Evolutionary conservation across 2,113 vertebrate species (phyloP), one percentile per base, ranked within the genome.

Genomic region (Coryphaenoides rupestris): DNA sequence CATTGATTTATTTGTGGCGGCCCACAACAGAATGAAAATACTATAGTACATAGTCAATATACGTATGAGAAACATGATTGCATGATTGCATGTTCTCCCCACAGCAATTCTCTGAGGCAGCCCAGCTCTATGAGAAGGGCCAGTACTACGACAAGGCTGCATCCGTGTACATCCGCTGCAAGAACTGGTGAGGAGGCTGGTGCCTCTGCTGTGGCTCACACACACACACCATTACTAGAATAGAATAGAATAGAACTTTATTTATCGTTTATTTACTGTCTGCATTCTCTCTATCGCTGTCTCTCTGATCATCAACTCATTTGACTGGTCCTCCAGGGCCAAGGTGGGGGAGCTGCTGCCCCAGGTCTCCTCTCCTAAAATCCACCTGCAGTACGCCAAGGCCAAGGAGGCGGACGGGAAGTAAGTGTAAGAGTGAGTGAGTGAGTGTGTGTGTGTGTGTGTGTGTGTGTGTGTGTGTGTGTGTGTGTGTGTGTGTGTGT

Each of bases 81-180:
- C 33, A 40, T 40, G 9, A 40, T 2, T 12, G 9, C 33, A 40
- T 12, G 33, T 40, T 12, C 13, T 10, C 33, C 9, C 4, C 4
- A 15, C 76, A 99, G 96, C 97, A 99, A 95, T 98, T 93, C 86
- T 93, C 95, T 64, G 96, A 99, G 89, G 96, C 96, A 46, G 96
- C 96, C 68, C 96, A 98, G 80, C 92, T 99, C 2, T 99, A 95
- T 81, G 97, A 99, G 69, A 98, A 95, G 65, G 96, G 97, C 17
- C 94, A 94, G 46, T 98, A 96, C 77, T 94, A 94, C 16, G 97
- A 98, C 86, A 98, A 98, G 84, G 96, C 96, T 46, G 96, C 97
- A 1, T 95, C 94, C 0, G 94, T 99, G 15, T 98, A 97, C 77
- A 98, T 98, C 70, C 95, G 96, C 54, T 98, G 93, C 87, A 99